Base-by-base conservation (phyloP, 2,113 vertebrate species). In the Ariopsis seemanni region DNA sequence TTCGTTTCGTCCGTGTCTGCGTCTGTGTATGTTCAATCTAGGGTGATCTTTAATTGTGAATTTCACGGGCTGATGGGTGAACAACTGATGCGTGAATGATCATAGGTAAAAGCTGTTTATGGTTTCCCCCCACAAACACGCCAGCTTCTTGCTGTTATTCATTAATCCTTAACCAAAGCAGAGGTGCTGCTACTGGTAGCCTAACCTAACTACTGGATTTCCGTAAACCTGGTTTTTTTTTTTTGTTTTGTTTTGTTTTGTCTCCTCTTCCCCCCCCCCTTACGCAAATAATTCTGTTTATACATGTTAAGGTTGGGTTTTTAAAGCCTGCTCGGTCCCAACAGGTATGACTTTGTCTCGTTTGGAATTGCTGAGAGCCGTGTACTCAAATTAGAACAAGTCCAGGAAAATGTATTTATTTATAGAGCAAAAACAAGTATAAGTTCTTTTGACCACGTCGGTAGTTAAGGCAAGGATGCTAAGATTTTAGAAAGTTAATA, bases 321-420 rank as follows among this genome's bases (percentile, higher is more conserved):
- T 85, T 60, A 85, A 18, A 85, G 78, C 58, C 15, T 11, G 3
- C 7, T 34, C 86, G 71, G 79, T 87, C 89, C 86, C 88, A 60
- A 82, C 87, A 92, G 58, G 52, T 77, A 82, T 91, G 90, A 52
- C 90, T 90, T 93, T 93, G 88, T 92, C 83, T 85, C 87, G 67
- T 42, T 42, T 63, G 60, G 2, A 22, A 71, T 79, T 92, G 25
- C 90, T 90, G 82, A 82, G 42, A 88, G 50, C 34, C 50, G 18
- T 87, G 75, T 78, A 91, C 89, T 30, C 25, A 57, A 50, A 22
- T 75, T 27, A 69, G 30, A 69, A 67, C 63, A 67, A 17, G 5
- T 71, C 67, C 30, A 34, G 67, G 2, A 27, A 65, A 65, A 6
- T 62, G 8, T 14, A 57, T 57, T 57, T 63, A 25, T 63, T 25